A percentile compares a stretch with the other conserved stretches of the same genome.
phyloP scores from a whole-genome alignment of 2,888 invertebrate genomes.

The Altica lythri region DNA sequence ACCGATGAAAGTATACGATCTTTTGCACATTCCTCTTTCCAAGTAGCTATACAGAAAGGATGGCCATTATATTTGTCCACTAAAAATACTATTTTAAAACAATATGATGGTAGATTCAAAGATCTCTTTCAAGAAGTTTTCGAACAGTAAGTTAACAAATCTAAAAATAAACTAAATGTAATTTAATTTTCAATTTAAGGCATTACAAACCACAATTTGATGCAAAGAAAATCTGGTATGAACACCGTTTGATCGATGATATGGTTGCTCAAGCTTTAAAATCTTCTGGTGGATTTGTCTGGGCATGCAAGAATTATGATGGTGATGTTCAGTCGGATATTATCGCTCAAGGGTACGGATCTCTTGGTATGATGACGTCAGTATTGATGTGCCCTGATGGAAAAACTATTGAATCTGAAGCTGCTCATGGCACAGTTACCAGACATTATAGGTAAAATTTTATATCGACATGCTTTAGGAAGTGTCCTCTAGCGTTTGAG shows the following conservation, averaged over 20 bases:
- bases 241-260: slow-evolving; percentile 89
- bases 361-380: slow-evolving; percentile 89
- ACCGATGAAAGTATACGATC: slow-evolving; percentile 81
- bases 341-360: slow-evolving; percentile 80
- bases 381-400: slow-evolving; percentile 88
- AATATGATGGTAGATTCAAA: slow-evolving; percentile 88
- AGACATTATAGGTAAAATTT: slow-evolving; percentile 73
- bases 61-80: slow-evolving; percentile 91
- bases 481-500: not conserved
- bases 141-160: slow-evolving; percentile 65
- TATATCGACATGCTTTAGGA: not conserved
- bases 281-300: slow-evolving; percentile 84
- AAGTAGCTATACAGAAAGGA: slow-evolving; percentile 81
- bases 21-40: slow-evolving; percentile 88
- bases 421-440: slow-evolving; percentile 91
- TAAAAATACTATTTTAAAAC: slow-evolving; percentile 89
- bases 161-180: not conserved
- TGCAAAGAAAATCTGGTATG: slow-evolving; percentile 82
- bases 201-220: slow-evolving; percentile 78
- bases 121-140: slow-evolving; percentile 90
- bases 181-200: slow-evolving; percentile 53
- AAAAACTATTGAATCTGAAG: slow-evolving; percentile 87
- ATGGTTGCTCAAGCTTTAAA: slow-evolving; percentile 89
- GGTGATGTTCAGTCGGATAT: slow-evolving; percentile 91
- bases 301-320: slow-evolving; percentile 94